Conservation (phyloP, 2,797 vertebrate genomes). For the Tapera naevia region DNA sequence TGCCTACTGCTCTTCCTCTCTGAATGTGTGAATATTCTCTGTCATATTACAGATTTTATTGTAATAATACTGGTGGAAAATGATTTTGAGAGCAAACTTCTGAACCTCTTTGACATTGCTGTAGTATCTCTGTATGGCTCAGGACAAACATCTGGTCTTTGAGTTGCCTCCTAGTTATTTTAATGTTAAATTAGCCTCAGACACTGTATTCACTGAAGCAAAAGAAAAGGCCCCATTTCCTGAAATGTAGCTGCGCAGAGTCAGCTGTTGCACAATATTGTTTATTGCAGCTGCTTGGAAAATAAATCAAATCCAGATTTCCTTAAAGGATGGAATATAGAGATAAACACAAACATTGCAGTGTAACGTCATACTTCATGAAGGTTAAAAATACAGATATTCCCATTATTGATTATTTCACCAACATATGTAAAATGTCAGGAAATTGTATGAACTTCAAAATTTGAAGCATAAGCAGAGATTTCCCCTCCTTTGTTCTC, state of each 20-base stretch:
- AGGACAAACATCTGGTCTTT: not conserved
- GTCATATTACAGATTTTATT: not conserved
- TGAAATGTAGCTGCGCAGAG: not conserved
- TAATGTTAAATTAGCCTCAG: constrained; percentile 1
- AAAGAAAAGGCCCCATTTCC: constrained; percentile 17
- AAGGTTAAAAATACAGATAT: not conserved
- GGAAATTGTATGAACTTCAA: not conserved
- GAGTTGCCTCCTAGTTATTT: not conserved
- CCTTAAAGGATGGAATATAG: not conserved
- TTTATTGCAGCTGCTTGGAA: constrained; percentile 2
- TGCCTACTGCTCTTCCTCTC: not conserved
- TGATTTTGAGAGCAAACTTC: not conserved
- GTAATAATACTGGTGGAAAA: not conserved
- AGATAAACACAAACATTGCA: not conserved
- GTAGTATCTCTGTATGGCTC: not conserved
- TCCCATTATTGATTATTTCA: not conserved
- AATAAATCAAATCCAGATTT: constrained; percentile 8
- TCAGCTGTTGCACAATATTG: not conserved
- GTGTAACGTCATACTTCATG: not conserved
- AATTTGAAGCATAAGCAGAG: not conserved
- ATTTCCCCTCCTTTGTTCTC: not conserved
- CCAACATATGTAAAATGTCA: not conserved
- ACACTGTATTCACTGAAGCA: not conserved
- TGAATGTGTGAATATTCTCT: not conserved
- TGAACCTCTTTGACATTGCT: not conserved